Evolutionary conservation across 2,113 vertebrate genomes (phyloP).

Genomic region (Amblyopsis rosae): DNA sequence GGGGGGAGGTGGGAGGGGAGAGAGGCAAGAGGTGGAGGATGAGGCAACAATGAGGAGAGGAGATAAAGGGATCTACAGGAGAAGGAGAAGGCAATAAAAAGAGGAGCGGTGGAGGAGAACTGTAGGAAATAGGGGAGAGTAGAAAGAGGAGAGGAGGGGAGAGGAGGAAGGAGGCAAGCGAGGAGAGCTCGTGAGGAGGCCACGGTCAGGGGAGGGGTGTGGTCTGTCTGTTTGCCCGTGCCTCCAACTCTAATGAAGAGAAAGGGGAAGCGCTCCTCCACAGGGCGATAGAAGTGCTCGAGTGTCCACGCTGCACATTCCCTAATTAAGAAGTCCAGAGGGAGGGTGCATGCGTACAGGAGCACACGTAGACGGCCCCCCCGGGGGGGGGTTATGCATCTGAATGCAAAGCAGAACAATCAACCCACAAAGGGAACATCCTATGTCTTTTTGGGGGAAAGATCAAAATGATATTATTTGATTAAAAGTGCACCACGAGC

Average conservation of each 20-base stretch:
- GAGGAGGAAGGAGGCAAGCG: conserved; percentile 1
- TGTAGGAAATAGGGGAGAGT: neutral
- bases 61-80: neutral
- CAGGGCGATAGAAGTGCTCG: conserved; percentile 67
- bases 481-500: too few relatives aligned
- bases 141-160: too few relatives aligned
- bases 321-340: conserved; percentile 72
- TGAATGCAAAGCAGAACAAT: neutral
- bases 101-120: too few relatives aligned
- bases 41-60: neutral
- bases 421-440: too few relatives aligned
- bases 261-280: conserved; percentile 52
- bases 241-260: conserved; percentile 66
- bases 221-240: conserved; percentile 49
- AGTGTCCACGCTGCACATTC: conserved; percentile 67
- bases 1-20: neutral
- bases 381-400: conserved; percentile 39
- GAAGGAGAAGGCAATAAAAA: neutral
- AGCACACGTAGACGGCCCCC: conserved; percentile 44
- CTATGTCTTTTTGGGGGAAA: neutral
- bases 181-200: neutral
- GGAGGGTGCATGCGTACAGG: conserved; percentile 58
- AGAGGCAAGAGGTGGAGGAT: neutral
- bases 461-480: neutral
- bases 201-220: too few relatives aligned